A percentile compares a stretch with the other conserved stretches of the same genome.
phyloP scores from a whole-genome alignment of 2,113 vertebrate species.

The Pristiophorus japonicus region DNA sequence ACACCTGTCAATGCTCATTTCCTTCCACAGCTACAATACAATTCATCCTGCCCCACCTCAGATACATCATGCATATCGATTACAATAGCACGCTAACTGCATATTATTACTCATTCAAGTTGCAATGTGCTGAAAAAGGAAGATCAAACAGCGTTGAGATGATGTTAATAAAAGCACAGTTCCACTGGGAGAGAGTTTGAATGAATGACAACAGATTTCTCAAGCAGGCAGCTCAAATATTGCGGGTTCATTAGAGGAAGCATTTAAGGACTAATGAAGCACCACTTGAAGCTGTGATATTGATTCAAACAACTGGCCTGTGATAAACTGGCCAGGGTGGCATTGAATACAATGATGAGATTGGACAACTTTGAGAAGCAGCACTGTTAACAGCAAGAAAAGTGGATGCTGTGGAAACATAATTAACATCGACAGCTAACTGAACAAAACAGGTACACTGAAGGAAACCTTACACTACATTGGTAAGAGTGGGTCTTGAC shows the following conservation, averaged over 20 bases:
- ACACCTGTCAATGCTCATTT: not conserved
- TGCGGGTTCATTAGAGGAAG: not conserved
- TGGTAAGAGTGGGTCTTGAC: not conserved
- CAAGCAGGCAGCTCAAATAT: not conserved
- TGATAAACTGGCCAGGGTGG: not conserved
- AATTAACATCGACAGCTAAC: not conserved
- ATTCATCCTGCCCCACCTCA: conserved; percentile 2
- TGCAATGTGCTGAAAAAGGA: not conserved
- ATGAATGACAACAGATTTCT: not conserved
- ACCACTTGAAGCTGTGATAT: not conserved
- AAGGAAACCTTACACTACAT: not conserved
- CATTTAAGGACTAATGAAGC: not conserved
- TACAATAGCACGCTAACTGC: not conserved
- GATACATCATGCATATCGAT: not conserved
- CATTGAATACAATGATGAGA: not conserved
- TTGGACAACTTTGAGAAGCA: not conserved
- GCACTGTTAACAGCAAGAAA: not conserved
- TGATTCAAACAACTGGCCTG: not conserved
- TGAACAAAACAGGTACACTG: not conserved
- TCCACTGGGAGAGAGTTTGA: not conserved
- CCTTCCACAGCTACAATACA: not conserved
- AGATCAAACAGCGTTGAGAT: not conserved
- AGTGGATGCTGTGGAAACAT: not conserved
- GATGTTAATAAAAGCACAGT: not conserved
- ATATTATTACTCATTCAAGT: not conserved